Evolutionary conservation across 1,140 invertebrate genomes (phyloP).

Genomic region (Agraylea sexmaculata): DNA sequence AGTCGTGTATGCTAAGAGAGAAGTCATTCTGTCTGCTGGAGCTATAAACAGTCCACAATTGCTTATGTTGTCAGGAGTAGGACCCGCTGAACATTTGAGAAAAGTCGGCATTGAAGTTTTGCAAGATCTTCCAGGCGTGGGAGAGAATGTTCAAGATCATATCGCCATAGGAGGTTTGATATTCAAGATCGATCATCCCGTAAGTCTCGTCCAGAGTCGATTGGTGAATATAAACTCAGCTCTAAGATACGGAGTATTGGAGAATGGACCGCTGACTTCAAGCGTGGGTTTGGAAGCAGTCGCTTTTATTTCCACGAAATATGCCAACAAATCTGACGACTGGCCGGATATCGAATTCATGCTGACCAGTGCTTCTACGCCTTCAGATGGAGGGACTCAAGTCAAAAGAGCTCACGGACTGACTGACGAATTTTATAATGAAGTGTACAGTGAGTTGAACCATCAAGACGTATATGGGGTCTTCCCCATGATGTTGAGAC

Average conservation of each 20-base stretch:
- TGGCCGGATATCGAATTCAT: constrained; percentile 89
- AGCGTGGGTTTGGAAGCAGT: constrained; percentile 74
- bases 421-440: constrained; percentile 65
- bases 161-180: constrained; percentile 67
- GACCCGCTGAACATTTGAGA: constrained; percentile 56
- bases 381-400: constrained; percentile 64
- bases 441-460: constrained; percentile 55
- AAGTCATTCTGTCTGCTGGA: constrained; percentile 70
- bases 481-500: constrained; percentile 77
- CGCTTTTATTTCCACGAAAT: constrained; percentile 77
- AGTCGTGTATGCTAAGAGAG: constrained; percentile 55
- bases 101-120: constrained; percentile 54
- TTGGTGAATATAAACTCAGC: constrained; percentile 67
- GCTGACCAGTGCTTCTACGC: constrained; percentile 67
- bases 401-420: constrained; percentile 68
- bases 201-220: constrained; percentile 62
- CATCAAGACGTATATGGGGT: constrained; percentile 64
- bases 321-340: constrained; percentile 68
- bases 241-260: constrained; percentile 60
- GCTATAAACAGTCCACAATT: constrained; percentile 68
- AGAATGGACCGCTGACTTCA: constrained; percentile 70
- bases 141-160: constrained; percentile 75
- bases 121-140: constrained; percentile 61
- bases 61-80: constrained; percentile 76
- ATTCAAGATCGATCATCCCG: constrained; percentile 68